Conservation (phyloP, 2,797 vertebrate genomes). For the Anniella stebbinsi region DNA sequence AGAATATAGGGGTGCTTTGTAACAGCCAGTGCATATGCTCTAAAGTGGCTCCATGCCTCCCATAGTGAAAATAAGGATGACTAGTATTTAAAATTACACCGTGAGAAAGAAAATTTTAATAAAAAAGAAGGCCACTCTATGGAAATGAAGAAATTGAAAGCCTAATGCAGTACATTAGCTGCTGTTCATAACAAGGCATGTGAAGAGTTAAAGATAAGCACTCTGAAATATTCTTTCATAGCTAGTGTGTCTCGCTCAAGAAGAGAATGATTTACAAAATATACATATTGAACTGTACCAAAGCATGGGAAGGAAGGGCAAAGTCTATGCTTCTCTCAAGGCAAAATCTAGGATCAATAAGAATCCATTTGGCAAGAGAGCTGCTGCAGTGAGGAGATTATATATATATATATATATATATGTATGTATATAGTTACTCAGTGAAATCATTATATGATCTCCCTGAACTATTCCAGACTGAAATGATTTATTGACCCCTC, state of each 20-base stretch:
- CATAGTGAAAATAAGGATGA: not conserved
- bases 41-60: not conserved
- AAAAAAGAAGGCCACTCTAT: not conserved
- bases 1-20: not conserved
- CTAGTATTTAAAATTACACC: not conserved
- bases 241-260: not conserved
- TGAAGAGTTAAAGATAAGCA: not conserved
- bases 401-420: not conserved
- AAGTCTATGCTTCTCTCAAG: slow-evolving; percentile 15
- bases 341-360: slow-evolving; percentile 28
- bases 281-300: not conserved
- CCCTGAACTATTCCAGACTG: slow-evolving; percentile 27
- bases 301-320: not conserved
- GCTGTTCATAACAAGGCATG: not conserved
- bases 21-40: not conserved
- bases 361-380: slow-evolving; percentile 15
- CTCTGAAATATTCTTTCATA: not conserved
- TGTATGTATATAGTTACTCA: not conserved
- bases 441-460: not conserved
- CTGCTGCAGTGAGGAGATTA: not conserved
- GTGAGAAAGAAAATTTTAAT: not conserved
- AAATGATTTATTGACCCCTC: not conserved
- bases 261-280: not conserved
- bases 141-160: not conserved
- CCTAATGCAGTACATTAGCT: not conserved